Conservation (phyloP, 92 coral and sea anemone species). For the Bergia puertoricense region DNA sequence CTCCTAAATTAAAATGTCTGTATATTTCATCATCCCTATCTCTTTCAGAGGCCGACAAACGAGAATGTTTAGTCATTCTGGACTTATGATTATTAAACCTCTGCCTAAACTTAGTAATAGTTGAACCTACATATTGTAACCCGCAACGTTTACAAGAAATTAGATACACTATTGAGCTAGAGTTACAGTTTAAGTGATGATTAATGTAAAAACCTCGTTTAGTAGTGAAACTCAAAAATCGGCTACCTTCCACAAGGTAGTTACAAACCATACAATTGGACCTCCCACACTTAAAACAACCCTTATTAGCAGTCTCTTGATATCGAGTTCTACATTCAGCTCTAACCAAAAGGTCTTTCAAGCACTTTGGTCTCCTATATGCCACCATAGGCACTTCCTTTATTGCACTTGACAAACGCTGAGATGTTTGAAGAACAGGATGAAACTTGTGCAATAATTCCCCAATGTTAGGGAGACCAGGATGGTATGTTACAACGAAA, state of each 20-base stretch:
- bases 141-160: slow-evolving; percentile 22
- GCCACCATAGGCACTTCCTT: slow-evolving; percentile 18
- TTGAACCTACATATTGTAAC: slow-evolving; percentile 18
- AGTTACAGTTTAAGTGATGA: slow-evolving; percentile 23
- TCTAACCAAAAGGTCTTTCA: slow-evolving; percentile 24
- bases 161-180: slow-evolving; percentile 19
- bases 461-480: neutral
- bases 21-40: slow-evolving; percentile 6
- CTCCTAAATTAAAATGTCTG: slow-evolving; percentile 18
- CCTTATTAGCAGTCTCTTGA: neutral
- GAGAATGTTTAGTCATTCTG: neutral
- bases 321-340: neutral
- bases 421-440: neutral
- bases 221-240: slow-evolving; percentile 13
- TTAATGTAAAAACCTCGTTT: slow-evolving; percentile 16
- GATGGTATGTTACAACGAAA: slow-evolving; percentile 14
- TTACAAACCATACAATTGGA: slow-evolving; percentile 13
- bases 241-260: slow-evolving; percentile 11
- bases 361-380: slow-evolving; percentile 11
- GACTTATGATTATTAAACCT: slow-evolving; percentile 15
- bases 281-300: slow-evolving; percentile 18
- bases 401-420: too few species aligned
- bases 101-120: slow-evolving; percentile 15
- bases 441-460: slow-evolving; percentile 15
- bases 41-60: slow-evolving; percentile 17